A percentile compares a stretch with the other conserved stretches of the same genome.
Conservation (phyloP, 2,888 invertebrate genomes). For the Ceraclea dissimilis region DNA sequence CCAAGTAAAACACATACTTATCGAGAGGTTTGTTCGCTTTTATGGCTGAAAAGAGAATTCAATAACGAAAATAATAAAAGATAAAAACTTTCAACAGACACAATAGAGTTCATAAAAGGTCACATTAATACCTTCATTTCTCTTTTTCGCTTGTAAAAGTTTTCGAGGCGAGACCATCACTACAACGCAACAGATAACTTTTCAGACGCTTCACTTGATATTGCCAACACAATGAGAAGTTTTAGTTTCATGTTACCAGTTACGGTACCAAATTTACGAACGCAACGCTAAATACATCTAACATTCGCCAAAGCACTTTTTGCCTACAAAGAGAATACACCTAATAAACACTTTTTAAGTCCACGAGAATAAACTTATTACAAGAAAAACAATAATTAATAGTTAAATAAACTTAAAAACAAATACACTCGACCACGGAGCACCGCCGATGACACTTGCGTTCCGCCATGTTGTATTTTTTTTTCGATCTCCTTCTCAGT, state of each 20-base stretch:
- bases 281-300: too few species aligned
- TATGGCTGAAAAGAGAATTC: conserved; percentile 29
- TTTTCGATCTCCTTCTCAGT: too few species aligned
- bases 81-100: not conserved
- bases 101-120: conserved; percentile 12
- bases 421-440: too few species aligned
- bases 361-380: too few species aligned
- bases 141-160: conserved; percentile 12
- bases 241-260: conserved; percentile 12
- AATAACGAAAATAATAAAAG: conserved; percentile 2
- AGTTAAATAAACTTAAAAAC: too few species aligned
- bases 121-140: conserved; percentile 16
- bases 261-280: conserved; percentile 11
- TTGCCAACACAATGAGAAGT: conserved; percentile 5
- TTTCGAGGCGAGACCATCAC: conserved; percentile 24
- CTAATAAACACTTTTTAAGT: too few species aligned
- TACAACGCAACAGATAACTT: not conserved
- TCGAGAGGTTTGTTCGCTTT: conserved; percentile 51
- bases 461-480: not conserved
- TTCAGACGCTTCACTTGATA: conserved; percentile 1
- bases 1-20: conserved; percentile 68
- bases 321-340: too few species aligned
- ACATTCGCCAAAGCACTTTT: too few species aligned
- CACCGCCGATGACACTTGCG: not conserved
- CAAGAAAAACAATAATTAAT: too few species aligned